These are phyloP conservation scores for Tenrec ecaudatus DNA, from an alignment of 2,113 vertebrate genomes.

Conservation along the genomic window DNA sequence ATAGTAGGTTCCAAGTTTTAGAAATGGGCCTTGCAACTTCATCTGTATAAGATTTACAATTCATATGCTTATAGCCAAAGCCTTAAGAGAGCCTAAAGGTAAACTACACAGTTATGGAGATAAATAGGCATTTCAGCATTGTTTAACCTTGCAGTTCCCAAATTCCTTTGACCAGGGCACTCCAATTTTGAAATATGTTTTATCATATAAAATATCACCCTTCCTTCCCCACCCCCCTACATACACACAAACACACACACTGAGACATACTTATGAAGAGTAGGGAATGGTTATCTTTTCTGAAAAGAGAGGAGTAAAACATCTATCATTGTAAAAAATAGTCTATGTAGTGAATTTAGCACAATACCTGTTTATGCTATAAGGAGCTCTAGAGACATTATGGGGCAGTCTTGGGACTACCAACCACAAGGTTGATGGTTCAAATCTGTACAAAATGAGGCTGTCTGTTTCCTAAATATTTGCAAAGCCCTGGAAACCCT, in stretches of 20 bases:
- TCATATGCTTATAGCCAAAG: not conserved
- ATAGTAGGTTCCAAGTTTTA: not conserved
- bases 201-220: not conserved
- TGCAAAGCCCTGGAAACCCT: too few species aligned
- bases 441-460: too few species aligned
- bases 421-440: too few species aligned
- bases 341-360: not conserved
- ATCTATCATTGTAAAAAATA: not conserved
- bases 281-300: not conserved
- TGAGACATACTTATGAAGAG: not conserved
- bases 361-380: not conserved
- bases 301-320: not conserved
- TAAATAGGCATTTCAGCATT: not conserved
- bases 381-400: too few species aligned
- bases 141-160: not conserved
- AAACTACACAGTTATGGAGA: not conserved
- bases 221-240: not conserved
- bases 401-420: too few species aligned
- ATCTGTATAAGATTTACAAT: not conserved
- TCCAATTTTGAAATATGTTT: not conserved
- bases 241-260: not conserved
- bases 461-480: not conserved
- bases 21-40: not conserved
- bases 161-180: not conserved
- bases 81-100: not conserved